A percentile compares a stretch with the other conserved stretches of the same genome.
phyloP scores from a whole-genome alignment of 2,797 vertebrate genomes.

The Semotilus atromaculatus region DNA sequence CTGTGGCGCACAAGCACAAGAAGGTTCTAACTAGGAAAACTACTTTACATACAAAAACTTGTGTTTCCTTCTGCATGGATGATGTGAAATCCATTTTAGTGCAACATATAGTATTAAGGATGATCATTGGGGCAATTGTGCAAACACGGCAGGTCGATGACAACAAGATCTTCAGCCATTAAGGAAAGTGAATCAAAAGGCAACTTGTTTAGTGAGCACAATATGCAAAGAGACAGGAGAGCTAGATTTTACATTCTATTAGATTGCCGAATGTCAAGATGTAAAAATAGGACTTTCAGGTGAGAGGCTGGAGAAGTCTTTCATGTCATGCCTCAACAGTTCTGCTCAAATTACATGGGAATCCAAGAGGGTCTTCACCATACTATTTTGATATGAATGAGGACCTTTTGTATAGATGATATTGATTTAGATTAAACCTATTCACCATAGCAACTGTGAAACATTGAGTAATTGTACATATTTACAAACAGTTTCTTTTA shows the following conservation, averaged over 20 bases:
- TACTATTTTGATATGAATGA: not conserved
- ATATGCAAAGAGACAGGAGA: conserved; percentile 14
- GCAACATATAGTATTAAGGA: not conserved
- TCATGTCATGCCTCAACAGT: not conserved
- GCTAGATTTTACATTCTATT: conserved; percentile 3
- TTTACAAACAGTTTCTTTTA: conserved; percentile 7
- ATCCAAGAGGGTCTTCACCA: not conserved
- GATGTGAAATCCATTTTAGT: conserved; percentile 14
- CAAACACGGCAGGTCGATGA: not conserved
- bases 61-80: not conserved
- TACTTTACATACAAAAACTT: not conserved
- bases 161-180: conserved; percentile 17
- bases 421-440: not conserved
- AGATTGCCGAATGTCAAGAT: not conserved
- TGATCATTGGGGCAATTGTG: not conserved
- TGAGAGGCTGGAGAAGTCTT: not conserved
- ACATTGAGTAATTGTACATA: not conserved
- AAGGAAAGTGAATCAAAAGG: conserved; percentile 14
- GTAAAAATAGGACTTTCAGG: not conserved
- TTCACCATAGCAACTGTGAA: not conserved
- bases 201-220: conserved; percentile 5
- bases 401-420: not conserved
- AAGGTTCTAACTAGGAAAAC: not conserved
- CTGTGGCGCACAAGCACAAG: not conserved
- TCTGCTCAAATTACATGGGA: not conserved